Base-by-base conservation (phyloP, 2,888 invertebrate genomes). In the Acanthococcus lagerstroemiae region DNA sequence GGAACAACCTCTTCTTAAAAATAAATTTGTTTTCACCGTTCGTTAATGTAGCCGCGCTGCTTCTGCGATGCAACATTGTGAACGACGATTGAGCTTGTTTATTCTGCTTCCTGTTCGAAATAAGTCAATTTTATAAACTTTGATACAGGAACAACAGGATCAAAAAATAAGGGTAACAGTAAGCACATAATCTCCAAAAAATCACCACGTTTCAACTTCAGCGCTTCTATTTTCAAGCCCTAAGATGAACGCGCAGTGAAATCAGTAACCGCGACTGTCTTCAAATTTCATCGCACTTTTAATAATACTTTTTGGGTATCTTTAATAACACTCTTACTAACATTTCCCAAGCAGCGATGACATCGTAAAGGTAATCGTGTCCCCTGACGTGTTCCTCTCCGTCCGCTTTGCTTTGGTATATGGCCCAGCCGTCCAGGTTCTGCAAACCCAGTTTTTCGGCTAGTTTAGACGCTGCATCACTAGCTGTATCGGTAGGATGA, bases 281-380 rank as follows among this genome's bases (percentile, higher is more conserved):
- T n/a, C n/a, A n/a, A n/a, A n/a, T n/a, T n/a, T n/a, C n/a, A n/a
- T n/a, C n/a, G n/a, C n/a, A n/a, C n/a, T n/a, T n/a, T n/a, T n/a
- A n/a, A n/a, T n/a, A n/a, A n/a, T n/a, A n/a, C n/a, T n/a, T n/a
- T n/a, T n/a, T n/a, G n/a, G n/a, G n/a, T n/a, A n/a, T n/a, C n/a
- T n/a, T n/a, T n/a, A n/a, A n/a, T n/a, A n/a, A n/a, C n/a, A n/a
- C n/a, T n/a, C n/a, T n/a, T n/a, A 79, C 84, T 81, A 75, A 87
- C 86, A 87, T 83, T 79, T 95, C 95, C 95, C 95, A 95, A 15
- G 89, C 88, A 0, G 94, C 90, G 70, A 95, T 90, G 50, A 95
- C 88, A 76, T 95, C 95, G 72, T 95, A 93, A 0, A 95, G 78
- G 75, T 92, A 95, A 75, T 94, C 90, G 75, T 92, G 90, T 1